A percentile compares a stretch with the other conserved stretches of the same genome.
These are phyloP conservation scores for Steromphala cineraria DNA, from an alignment of 2,888 invertebrate species.

Conservation along the genomic window DNA sequence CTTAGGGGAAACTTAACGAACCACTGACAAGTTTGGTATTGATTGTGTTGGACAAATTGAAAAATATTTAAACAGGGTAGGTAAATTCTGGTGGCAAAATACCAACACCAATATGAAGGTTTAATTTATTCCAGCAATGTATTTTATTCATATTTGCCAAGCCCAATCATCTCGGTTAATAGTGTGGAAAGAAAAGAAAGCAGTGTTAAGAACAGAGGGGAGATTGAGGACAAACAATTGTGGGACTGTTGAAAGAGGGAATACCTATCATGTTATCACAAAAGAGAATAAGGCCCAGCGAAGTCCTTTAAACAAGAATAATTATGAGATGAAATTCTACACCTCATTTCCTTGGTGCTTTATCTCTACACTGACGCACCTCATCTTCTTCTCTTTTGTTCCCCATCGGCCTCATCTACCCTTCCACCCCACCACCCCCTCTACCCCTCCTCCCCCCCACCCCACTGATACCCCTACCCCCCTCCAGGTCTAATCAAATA, in stretches of 20 bases:
- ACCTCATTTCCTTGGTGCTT: not conserved
- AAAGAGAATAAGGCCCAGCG: not conserved
- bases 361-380: not conserved
- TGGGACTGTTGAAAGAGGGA: no score
- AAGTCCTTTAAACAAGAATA: not conserved
- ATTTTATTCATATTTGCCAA: no score
- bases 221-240: no score
- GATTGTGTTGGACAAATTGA: not conserved
- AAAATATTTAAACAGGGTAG: not conserved
- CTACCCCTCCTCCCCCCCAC: not conserved
- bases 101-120: no score
- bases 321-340: constrained; percentile 8
- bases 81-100: no score
- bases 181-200: no score
- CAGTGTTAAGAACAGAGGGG: no score
- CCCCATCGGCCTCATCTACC: not conserved
- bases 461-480: not conserved
- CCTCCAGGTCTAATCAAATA: not conserved
- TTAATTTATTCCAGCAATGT: no score
- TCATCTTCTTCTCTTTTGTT: not conserved
- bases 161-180: no score
- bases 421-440: not conserved
- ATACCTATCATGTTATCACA: not conserved
- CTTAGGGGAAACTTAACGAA: not conserved
- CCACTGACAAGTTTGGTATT: not conserved